These are phyloP conservation scores for Bovichtus variegatus DNA, from an alignment of 2,797 vertebrate species.

Conservation along the genomic window DNA sequence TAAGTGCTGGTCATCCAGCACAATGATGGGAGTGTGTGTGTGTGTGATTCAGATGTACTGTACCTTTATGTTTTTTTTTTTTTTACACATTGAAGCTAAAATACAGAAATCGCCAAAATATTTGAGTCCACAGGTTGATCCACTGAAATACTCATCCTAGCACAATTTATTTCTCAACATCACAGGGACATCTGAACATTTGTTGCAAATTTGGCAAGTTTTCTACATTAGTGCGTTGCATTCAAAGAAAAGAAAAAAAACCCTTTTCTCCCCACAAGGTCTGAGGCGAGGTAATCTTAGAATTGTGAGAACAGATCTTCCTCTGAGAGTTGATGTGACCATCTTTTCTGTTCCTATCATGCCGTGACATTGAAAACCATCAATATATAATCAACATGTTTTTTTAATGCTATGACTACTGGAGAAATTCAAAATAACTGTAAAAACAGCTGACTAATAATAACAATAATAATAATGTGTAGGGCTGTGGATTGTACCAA, in stretches of 20 bases:
- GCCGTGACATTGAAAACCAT: neutral
- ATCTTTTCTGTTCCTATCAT: neutral
- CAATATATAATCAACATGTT: neutral
- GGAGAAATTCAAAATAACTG: too few relatives aligned
- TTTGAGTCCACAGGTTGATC: accelerated
- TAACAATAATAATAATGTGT: too few relatives aligned
- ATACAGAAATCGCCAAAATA: neutral
- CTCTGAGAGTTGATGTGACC: too few relatives aligned
- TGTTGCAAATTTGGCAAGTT: neutral
- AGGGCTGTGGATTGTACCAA: neutral
- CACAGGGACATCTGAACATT: neutral
- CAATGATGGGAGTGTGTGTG: neutral
- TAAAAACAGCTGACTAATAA: too few relatives aligned
- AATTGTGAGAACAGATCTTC: too few relatives aligned
- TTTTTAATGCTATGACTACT: too few relatives aligned
- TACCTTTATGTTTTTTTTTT: neutral
- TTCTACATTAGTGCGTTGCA: neutral
- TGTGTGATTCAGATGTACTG: slow-evolving; percentile 5
- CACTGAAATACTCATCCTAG: too few relatives aligned
- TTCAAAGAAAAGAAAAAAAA: neutral
- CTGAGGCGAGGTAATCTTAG: too few relatives aligned
- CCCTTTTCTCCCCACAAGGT: too few relatives aligned
- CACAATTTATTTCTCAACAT: neutral
- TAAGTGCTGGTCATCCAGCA: neutral
- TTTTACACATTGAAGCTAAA: neutral